Conservation (phyloP, 1,140 invertebrate genomes). For the Trypoxylus dichotomus region DNA sequence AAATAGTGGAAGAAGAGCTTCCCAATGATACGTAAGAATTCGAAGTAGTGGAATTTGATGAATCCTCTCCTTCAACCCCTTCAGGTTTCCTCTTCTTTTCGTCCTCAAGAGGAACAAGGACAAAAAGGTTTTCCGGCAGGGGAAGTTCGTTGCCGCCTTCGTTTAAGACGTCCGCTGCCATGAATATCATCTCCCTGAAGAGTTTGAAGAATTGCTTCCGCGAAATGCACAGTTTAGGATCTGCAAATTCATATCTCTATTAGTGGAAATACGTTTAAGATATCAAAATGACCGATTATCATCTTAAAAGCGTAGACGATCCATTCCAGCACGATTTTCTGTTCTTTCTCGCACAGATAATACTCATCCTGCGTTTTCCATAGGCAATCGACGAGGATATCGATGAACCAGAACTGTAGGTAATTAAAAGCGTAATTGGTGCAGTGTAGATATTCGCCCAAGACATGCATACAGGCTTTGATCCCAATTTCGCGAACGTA, state of each 20-base stretch:
- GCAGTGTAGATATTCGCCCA: conserved; percentile 44
- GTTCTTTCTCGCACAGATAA: conserved; percentile 39
- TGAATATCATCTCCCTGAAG: conserved; percentile 36
- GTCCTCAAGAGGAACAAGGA: not conserved
- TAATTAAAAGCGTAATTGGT: conserved; percentile 45
- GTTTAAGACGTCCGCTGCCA: conserved; percentile 38
- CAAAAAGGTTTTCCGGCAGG: conserved; percentile 6
- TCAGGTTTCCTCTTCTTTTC: not conserved
- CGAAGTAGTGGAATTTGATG: not conserved
- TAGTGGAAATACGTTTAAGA: not conserved
- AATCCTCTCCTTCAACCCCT: not conserved
- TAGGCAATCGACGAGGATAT: conserved; percentile 48
- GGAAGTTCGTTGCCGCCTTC: conserved; percentile 24
- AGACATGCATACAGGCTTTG: conserved; percentile 41
- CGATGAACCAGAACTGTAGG: conserved; percentile 50
- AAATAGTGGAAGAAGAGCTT: not conserved
- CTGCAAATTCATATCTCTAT: conserved; percentile 13
- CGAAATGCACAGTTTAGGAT: conserved; percentile 31
- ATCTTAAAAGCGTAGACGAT: conserved; percentile 45
- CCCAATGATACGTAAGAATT: not conserved
- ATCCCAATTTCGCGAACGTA: conserved; percentile 45
- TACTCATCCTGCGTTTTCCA: conserved; percentile 50
- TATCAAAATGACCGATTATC: conserved; percentile 38
- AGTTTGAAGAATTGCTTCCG: conserved; percentile 36
- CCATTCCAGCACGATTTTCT: conserved; percentile 48